Evolutionary conservation across 2,888 invertebrate genomes (phyloP).

Genomic region (Drosophila dives): DNA sequence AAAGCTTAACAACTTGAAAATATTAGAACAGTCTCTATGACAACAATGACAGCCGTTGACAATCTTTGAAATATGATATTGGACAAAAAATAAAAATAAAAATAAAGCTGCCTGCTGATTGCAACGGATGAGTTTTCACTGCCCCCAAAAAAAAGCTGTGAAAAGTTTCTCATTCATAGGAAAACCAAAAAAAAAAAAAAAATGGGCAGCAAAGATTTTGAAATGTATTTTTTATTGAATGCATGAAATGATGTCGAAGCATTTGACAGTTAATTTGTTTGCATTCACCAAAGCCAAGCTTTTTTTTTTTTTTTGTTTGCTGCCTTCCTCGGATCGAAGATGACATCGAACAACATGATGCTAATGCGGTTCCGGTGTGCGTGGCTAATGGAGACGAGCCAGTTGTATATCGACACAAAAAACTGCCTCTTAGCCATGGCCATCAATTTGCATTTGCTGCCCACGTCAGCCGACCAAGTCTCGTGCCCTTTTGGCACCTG

Average conservation of each 20-base stretch:
- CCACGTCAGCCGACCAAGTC: constrained; percentile 57
- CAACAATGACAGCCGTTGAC: constrained; percentile 72
- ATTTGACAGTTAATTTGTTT: constrained; percentile 79
- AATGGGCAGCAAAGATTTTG: constrained; percentile 46
- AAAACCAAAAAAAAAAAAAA: constrained; percentile 13
- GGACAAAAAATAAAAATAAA: constrained; percentile 16
- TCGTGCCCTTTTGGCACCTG: constrained; percentile 78
- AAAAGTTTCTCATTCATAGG: constrained; percentile 50
- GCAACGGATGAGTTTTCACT: constrained; percentile 34
- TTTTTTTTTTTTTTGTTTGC: constrained; percentile 49
- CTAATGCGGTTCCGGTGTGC: constrained; percentile 81
- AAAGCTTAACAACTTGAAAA: constrained; percentile 59
- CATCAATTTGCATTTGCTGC: constrained; percentile 81
- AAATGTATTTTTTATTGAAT: constrained; percentile 70
- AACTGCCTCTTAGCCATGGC: constrained; percentile 60
- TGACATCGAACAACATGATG: constrained; percentile 50
- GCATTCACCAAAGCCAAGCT: constrained; percentile 54
- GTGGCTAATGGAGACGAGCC: constrained; percentile 59
- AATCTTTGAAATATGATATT: constrained; percentile 73
- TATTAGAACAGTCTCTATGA: constrained; percentile 58
- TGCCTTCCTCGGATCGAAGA: constrained; percentile 47
- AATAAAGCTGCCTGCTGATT: constrained; percentile 42
- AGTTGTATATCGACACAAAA: constrained; percentile 27
- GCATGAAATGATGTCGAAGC: constrained; percentile 62
- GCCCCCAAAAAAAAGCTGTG: constrained; percentile 33